These are phyloP conservation scores for Menidia beryllina DNA, from an alignment of 2,113 vertebrate genomes.

Conservation along the genomic window DNA sequence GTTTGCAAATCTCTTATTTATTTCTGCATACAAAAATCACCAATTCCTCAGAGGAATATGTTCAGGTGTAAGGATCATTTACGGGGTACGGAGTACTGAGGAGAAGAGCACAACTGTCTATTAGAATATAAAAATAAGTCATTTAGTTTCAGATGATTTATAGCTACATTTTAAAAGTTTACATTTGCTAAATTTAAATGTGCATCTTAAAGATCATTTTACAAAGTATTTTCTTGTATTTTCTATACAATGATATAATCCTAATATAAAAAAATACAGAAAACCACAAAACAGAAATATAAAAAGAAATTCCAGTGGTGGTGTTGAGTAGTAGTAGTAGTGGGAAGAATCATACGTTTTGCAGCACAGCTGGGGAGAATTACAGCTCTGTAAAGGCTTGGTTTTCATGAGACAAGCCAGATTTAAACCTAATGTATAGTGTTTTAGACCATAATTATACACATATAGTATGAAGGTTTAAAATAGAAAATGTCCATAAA, in stretches of 20 bases:
- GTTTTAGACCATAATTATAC: slow-evolving; percentile 80
- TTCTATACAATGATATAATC: background rate
- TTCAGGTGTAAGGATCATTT: slow-evolving; percentile 8
- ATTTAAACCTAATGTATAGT: slow-evolving; percentile 75
- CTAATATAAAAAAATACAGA: background rate
- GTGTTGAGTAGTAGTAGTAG: slow-evolving; percentile 3
- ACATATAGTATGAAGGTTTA: slow-evolving; percentile 55
- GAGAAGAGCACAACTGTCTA: background rate
- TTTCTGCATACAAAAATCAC: background rate
- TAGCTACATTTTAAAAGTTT: background rate
- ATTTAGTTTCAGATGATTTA: background rate
- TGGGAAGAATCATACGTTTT: slow-evolving; percentile 46
- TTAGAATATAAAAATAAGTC: background rate
- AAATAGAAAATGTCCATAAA: slow-evolving; percentile 76
- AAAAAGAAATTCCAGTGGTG: slow-evolving; percentile 13
- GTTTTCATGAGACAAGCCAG: slow-evolving; percentile 74
- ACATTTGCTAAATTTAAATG: background rate
- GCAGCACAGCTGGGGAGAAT: slow-evolving; percentile 77
- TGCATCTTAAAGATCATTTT: background rate
- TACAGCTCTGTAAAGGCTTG: slow-evolving; percentile 64
- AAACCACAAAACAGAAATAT: slow-evolving; percentile 4
- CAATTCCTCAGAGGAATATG: slow-evolving; percentile 43
- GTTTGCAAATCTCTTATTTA: background rate
- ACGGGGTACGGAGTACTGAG: background rate
- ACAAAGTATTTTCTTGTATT: background rate